These are phyloP conservation scores for Coregonus suidteri DNA, from an alignment of 2,797 vertebrate genomes.

Conservation along the genomic window DNA sequence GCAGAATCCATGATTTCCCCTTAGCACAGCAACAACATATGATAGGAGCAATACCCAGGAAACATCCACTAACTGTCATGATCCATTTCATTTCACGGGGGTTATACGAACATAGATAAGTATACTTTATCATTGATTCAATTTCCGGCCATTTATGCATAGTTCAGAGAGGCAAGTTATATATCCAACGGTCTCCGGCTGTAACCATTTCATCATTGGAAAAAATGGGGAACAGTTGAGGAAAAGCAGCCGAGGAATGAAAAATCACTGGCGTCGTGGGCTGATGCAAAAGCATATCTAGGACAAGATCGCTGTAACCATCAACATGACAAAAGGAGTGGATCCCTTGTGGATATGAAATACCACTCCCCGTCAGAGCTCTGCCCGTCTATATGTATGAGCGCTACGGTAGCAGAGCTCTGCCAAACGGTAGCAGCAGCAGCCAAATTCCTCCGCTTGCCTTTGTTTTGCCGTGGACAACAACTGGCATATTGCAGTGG, in stretches of 20 bases:
- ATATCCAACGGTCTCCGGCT: slow-evolving; percentile 26
- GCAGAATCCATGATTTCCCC: slow-evolving; percentile 36
- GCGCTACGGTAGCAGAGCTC: neutral
- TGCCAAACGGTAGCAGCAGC: no score
- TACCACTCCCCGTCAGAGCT: slow-evolving; percentile 1
- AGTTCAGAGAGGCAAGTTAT: no score
- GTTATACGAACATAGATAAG: neutral
- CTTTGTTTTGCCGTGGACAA: slow-evolving; percentile 50
- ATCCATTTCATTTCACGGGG: neutral
- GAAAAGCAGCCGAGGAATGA: slow-evolving; percentile 26
- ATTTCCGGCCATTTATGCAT: slow-evolving; percentile 19
- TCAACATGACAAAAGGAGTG: slow-evolving; percentile 25
- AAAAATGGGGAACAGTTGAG: slow-evolving; percentile 27
- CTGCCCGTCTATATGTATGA: neutral
- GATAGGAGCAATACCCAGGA: neutral
- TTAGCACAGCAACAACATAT: slow-evolving; percentile 7
- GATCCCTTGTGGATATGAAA: slow-evolving; percentile 15
- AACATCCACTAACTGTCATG: slow-evolving; percentile 1
- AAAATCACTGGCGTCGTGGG: slow-evolving; percentile 38
- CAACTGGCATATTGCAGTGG: slow-evolving; percentile 37
- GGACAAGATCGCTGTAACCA: slow-evolving; percentile 47
- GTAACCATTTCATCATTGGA: slow-evolving; percentile 10
- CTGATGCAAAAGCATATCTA: slow-evolving; percentile 26
- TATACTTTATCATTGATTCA: slow-evolving; percentile 12
- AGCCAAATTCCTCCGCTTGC: slow-evolving; percentile 15